These are phyloP conservation scores for Hirtodrosophila cameraria DNA, from an alignment of 2,888 invertebrate species.

Conservation along the genomic window DNA sequence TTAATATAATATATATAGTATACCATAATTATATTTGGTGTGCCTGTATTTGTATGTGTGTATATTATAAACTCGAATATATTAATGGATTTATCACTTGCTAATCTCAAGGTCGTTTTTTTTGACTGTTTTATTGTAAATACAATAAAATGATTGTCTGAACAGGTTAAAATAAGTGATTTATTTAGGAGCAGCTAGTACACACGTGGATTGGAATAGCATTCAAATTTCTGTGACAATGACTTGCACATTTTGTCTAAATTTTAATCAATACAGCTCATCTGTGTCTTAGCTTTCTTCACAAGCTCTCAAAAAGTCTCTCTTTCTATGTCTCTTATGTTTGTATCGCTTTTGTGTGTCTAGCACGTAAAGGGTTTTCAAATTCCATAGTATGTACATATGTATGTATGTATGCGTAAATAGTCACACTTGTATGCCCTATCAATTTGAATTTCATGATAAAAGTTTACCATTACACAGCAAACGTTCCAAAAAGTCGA, in stretches of 20 bases:
- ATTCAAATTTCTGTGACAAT: slow-evolving; percentile 1
- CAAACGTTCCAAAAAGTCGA: slow-evolving; percentile 36
- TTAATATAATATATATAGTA: too few relatives aligned
- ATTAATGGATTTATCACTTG: slow-evolving; percentile 61
- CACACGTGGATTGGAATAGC: slow-evolving; percentile 15
- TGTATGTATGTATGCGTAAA: background rate
- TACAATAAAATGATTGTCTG: slow-evolving; percentile 33
- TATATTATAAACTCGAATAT: slow-evolving; percentile 19
- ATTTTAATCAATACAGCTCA: background rate
- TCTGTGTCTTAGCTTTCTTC: slow-evolving; percentile 32
- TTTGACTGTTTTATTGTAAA: slow-evolving; percentile 30
- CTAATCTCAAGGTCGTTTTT: slow-evolving; percentile 65
- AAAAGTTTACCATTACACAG: slow-evolving; percentile 71
- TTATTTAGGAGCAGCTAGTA: slow-evolving; percentile 12
- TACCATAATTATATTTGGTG: slow-evolving; percentile 41
- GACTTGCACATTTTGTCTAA: slow-evolving; percentile 44
- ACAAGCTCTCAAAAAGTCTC: slow-evolving; percentile 5
- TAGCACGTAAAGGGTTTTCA: background rate
- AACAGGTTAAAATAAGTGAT: slow-evolving; percentile 35
- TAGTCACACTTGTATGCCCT: slow-evolving; percentile 50
- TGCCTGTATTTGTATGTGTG: background rate
- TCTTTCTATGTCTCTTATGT: background rate
- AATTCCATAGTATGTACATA: background rate
- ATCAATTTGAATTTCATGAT: slow-evolving; percentile 71
- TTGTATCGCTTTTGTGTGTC: background rate